phyloP scores from a whole-genome alignment of 2,888 invertebrate species.

The Neoaliturus tenellus region DNA sequence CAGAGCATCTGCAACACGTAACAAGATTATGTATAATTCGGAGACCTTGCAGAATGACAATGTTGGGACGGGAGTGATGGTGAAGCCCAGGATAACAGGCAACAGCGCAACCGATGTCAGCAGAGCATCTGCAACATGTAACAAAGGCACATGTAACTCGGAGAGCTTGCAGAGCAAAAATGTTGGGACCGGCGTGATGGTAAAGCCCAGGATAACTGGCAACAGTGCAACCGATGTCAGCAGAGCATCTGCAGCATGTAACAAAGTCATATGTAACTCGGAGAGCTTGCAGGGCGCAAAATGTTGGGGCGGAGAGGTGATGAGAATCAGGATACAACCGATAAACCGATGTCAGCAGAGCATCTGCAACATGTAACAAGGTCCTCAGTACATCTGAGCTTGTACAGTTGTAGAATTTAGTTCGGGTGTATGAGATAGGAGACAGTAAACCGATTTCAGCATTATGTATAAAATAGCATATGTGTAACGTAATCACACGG shows the following conservation, averaged over 20 bases:
- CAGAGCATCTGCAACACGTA: slow-evolving; percentile 53
- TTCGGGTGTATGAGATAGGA: too few relatives aligned
- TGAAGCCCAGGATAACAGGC: slow-evolving; percentile 66
- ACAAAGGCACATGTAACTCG: too few relatives aligned
- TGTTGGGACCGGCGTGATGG: slow-evolving; percentile 74
- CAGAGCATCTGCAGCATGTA: slow-evolving; percentile 52
- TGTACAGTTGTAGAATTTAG: too few relatives aligned
- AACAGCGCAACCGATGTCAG: slow-evolving; percentile 50
- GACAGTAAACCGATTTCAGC: too few relatives aligned
- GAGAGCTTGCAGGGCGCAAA: slow-evolving; percentile 78
- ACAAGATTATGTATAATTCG: slow-evolving; percentile 80
- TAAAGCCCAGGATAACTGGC: slow-evolving; percentile 67
- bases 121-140: too few relatives aligned
- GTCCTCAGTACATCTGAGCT: too few relatives aligned
- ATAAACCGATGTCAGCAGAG: too few relatives aligned
- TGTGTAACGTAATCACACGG: too few relatives aligned
- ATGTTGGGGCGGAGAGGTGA: slow-evolving; percentile 74
- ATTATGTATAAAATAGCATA: too few relatives aligned
- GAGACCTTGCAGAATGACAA: slow-evolving; percentile 78
- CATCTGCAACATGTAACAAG: too few relatives aligned
- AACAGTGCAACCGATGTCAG: slow-evolving; percentile 54
- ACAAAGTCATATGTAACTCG: too few relatives aligned
- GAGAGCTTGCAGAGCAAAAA: slow-evolving; percentile 79
- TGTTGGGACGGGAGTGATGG: slow-evolving; percentile 74
- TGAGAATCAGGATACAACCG: slow-evolving; percentile 17